Evolutionary conservation across 2,797 vertebrate species (phyloP), one percentile per base, ranked within the genome.

Genomic region (Steatocranus sp.): DNA sequence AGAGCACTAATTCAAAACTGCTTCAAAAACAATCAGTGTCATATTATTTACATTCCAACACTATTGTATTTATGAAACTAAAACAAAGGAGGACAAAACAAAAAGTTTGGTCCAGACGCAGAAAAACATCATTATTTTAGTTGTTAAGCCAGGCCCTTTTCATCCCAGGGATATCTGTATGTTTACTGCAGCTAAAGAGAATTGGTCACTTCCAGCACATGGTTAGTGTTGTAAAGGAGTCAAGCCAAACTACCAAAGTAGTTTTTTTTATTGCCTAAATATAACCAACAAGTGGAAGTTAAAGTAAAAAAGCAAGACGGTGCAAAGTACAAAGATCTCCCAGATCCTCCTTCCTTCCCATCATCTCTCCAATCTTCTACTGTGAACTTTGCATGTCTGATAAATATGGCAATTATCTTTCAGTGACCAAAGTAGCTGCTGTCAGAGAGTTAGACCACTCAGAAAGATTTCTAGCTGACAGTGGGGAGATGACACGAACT

Each of bases 21-120:
- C 56, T 61, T 1, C 18, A 0, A 36, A 36, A 36, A 8, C 56
- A n/a, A 5, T 61, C 27, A n/a, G 30, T 0, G 30, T 61, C 18
- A 11, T 1, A 12, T 63, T 36, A 63, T 63, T 63, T 20, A 36
- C 18, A 63, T 36, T 63, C 1, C 7, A 36, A 63, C 34, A 63
- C 18, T 61, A 1, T n/a, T 61, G 3, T 2, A 63, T 63, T 63
- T 0, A 20, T 66, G 2, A 66, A 38, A 38, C 11, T 38, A 66
- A 66, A 38, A 66, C 4, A 66, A 38, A 23, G n/a, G 15, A 4
- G 54, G 54, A 32, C 15, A 30, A 12, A 51, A 12, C n/a, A 51
- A 2, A 51, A 51, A 2, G 15, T 32, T 58, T 27, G 18, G 15
- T 18, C 15, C 54, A 32, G 54, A 18, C 0, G 9, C 34, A 63